Conservation (phyloP, 2,113 vertebrate genomes). For the Anser brachyrhynchus region DNA sequence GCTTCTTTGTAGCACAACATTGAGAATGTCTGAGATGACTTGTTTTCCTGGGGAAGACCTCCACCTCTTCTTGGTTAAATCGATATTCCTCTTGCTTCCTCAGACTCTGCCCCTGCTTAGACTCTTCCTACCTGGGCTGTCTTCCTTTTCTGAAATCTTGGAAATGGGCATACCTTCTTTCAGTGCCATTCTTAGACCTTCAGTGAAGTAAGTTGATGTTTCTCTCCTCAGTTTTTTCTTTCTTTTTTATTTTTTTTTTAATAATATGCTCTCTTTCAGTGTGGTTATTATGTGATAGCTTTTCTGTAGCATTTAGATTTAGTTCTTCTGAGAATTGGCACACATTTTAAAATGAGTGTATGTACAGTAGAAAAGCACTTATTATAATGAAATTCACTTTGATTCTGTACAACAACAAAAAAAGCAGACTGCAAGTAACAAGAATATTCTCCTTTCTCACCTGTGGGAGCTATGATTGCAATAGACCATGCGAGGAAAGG, state of each 20-base stretch:
- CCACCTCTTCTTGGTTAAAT: background rate
- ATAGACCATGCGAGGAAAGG: background rate
- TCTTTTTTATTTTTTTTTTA: background rate
- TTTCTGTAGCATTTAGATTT: background rate
- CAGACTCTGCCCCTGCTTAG: background rate
- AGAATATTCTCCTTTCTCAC: background rate
- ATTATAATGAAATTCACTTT: no score
- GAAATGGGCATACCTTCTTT: constrained; percentile 1
- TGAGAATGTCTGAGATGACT: background rate
- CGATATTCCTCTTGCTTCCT: background rate
- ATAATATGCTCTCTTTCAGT: background rate
- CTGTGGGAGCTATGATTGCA: background rate
- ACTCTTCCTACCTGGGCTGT: background rate
- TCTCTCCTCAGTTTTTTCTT: background rate
- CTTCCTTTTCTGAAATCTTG: constrained; percentile 26
- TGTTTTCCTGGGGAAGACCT: background rate
- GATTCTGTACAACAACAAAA: background rate
- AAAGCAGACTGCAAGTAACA: background rate
- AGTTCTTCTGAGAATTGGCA: background rate
- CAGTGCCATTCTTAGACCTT: background rate
- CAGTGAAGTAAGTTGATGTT: constrained; percentile 18
- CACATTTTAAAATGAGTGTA: background rate
- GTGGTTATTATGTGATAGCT: background rate
- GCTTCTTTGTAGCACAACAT: background rate
- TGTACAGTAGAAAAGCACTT: background rate